A percentile compares a stretch with the other conserved stretches of the same genome.
Conservation (phyloP, 1,140 invertebrate species). For the Hycleus cichorii region DNA sequence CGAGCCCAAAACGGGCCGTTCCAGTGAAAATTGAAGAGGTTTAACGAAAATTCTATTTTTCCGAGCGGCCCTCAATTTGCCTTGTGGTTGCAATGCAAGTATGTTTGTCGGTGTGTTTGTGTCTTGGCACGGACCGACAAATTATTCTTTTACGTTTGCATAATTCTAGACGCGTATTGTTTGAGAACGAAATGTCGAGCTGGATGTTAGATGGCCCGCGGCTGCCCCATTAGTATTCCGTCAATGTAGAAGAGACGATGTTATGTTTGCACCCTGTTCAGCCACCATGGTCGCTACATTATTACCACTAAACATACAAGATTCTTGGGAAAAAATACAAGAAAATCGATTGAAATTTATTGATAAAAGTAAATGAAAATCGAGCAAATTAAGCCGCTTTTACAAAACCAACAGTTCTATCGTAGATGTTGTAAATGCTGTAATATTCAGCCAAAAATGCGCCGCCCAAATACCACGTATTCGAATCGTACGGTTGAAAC, state of each 20-base stretch:
- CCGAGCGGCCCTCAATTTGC: no score
- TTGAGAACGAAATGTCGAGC: conserved; percentile 24
- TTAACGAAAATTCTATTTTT: no score
- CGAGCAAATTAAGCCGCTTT: no score
- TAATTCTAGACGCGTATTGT: conserved; percentile 26
- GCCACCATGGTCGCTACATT: no score
- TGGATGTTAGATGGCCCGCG: conserved; percentile 20
- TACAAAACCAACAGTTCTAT: conserved; percentile 33
- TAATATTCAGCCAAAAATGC: conserved; percentile 34
- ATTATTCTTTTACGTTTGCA: conserved; percentile 23
- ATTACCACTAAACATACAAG: no score
- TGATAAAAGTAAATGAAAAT: no score
- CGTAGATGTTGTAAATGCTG: conserved; percentile 30
- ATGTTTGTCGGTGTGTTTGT: not conserved
- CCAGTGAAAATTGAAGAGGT: no score
- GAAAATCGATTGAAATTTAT: no score
- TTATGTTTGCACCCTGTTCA: conserved; percentile 2
- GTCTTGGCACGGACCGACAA: conserved; percentile 5
- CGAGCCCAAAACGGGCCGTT: no score
- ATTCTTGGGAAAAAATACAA: no score
- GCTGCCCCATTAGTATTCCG: conserved; percentile 24
- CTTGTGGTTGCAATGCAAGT: no score
- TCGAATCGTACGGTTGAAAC: conserved; percentile 19
- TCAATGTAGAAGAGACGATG: conserved; percentile 11
- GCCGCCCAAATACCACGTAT: conserved; percentile 32